Conservation (phyloP, 2,797 vertebrate genomes). For the Sarcoramphus papa region DNA sequence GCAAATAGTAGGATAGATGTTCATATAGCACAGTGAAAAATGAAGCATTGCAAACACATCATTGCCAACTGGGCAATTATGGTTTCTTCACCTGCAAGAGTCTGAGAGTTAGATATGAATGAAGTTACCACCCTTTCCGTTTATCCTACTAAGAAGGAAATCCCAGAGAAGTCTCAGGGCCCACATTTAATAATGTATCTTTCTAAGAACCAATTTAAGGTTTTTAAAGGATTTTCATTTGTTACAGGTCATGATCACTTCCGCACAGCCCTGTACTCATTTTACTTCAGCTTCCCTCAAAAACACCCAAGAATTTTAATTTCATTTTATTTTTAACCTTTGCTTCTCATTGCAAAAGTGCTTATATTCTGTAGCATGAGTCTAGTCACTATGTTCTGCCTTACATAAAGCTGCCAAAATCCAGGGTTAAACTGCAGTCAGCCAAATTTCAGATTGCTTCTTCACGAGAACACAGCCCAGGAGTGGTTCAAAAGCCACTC, state of each 20-base stretch:
- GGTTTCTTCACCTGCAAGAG: not conserved
- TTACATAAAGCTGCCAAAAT: not conserved
- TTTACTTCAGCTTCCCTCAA: not conserved
- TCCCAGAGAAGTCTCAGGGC: not conserved
- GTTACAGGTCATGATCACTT: not conserved
- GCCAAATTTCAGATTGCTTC: not conserved
- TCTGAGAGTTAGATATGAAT: not conserved
- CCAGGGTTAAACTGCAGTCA: not conserved
- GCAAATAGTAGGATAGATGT: not conserved
- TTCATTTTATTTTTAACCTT: not conserved
- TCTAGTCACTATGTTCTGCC: not conserved
- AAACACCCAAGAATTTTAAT: not conserved
- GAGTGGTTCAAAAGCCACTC: not conserved
- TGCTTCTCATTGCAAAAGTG: not conserved
- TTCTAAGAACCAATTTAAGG: not conserved
- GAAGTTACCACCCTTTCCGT: not conserved
- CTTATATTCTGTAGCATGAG: not conserved
- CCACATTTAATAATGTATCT: not conserved
- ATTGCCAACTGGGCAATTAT: not conserved
- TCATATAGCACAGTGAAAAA: not conserved
- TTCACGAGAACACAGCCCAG: not conserved
- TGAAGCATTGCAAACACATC: not conserved
- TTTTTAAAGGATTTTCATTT: not conserved
- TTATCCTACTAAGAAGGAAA: constrained; percentile 13
- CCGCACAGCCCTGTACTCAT: accelerated